phyloP scores from a whole-genome alignment of 2,797 vertebrate species.

The Phyllotis vaccarum region DNA sequence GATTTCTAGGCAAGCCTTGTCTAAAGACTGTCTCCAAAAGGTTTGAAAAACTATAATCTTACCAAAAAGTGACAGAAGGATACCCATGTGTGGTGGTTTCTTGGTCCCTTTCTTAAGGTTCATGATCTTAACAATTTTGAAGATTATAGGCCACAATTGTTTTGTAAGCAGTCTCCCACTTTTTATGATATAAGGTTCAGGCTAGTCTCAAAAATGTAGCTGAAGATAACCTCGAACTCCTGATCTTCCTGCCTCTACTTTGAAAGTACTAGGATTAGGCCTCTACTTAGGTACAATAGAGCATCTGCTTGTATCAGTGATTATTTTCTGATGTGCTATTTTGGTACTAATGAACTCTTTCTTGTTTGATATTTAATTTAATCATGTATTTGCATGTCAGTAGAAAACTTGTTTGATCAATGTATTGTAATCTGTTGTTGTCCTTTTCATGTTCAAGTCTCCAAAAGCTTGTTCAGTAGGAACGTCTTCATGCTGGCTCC shows the following conservation, averaged over 20 bases:
- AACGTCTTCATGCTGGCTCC: not conserved
- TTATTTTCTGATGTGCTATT: not conserved
- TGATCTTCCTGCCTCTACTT: not conserved
- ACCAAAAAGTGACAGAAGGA: not conserved
- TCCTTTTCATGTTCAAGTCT: not conserved
- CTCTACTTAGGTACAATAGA: not conserved
- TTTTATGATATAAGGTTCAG: not conserved
- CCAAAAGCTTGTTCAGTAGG: not conserved
- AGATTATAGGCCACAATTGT: not conserved
- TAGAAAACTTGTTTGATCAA: not conserved
- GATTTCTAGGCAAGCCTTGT: not conserved
- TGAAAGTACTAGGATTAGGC: not conserved
- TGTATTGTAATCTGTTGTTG: not conserved
- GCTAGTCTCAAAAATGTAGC: not conserved
- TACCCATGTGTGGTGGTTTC: not conserved
- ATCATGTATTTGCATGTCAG: not conserved
- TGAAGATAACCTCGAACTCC: not conserved
- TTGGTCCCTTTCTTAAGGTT: not conserved
- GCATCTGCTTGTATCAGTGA: not conserved
- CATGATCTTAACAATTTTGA: not conserved
- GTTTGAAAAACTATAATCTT: not conserved
- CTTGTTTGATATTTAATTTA: not conserved
- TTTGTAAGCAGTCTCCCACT: not conserved
- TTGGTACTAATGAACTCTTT: not conserved
- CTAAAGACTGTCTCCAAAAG: not conserved